Conservation (phyloP, 2,797 vertebrate species). For the Hapalemur alaotrensis region DNA sequence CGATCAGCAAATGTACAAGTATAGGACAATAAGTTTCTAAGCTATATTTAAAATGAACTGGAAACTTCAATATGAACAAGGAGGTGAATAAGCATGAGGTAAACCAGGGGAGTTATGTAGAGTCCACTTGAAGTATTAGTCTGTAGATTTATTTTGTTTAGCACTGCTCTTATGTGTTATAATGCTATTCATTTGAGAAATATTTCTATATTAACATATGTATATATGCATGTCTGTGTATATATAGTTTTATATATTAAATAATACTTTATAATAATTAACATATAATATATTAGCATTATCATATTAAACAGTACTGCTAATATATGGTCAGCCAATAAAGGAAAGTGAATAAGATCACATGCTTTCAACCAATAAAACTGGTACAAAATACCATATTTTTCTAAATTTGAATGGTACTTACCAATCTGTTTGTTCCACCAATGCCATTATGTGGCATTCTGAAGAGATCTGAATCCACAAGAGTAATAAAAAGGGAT, state of each 20-base stretch:
- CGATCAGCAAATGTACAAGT: background rate
- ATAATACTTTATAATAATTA: slow-evolving; percentile 9
- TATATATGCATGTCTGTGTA: background rate
- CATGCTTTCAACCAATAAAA: background rate
- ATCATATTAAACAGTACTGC: background rate
- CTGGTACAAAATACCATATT: background rate
- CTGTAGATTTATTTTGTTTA: background rate
- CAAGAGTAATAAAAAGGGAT: background rate
- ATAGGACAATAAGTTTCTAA: background rate
- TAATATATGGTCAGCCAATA: background rate
- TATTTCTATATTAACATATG: background rate
- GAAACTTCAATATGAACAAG: background rate
- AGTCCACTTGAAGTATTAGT: background rate
- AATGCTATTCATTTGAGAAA: slow-evolving; percentile 28
- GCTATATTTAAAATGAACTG: slow-evolving; percentile 14
- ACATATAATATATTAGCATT: background rate
- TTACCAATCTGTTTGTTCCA: slow-evolving; percentile 12
- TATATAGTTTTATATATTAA: background rate
- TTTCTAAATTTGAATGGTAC: slow-evolving; percentile 13
- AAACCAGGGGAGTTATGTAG: background rate
- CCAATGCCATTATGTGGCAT: background rate
- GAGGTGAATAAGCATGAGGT: background rate
- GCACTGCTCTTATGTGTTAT: background rate
- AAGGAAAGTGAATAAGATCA: background rate
- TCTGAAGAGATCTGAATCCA: slow-evolving; percentile 4